Evolutionary conservation across 2,113 vertebrate species (phyloP).

Genomic region (Grammomys dolichurus): DNA sequence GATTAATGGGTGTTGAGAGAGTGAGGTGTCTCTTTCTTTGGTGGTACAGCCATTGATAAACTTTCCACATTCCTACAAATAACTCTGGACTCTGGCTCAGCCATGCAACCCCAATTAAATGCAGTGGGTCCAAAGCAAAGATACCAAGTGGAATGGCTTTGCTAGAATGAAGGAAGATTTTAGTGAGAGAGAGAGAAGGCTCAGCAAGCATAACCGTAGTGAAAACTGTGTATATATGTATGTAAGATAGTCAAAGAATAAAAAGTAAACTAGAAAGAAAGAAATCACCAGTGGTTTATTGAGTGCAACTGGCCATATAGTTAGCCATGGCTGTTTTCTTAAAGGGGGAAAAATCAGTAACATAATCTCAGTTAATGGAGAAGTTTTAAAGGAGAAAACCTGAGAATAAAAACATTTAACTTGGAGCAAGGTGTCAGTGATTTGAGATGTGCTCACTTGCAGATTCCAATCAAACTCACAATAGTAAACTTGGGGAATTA

Average conservation of each 20-base stretch:
- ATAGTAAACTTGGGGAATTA: conserved; percentile 48
- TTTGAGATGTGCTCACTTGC: not conserved
- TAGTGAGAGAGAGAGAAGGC: not conserved
- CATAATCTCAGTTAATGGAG: conserved; percentile 37
- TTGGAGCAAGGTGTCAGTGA: not conserved
- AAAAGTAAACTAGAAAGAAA: not conserved
- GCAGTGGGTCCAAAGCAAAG: not conserved
- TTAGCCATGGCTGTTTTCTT: not conserved
- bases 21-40: too few species aligned
- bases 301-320: not conserved
- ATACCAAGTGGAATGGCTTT: not conserved
- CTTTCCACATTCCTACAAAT: not conserved
- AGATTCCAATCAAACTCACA: not conserved
- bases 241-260: not conserved
- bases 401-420: not conserved
- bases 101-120: not conserved
- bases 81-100: not conserved
- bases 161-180: not conserved
- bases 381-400: not conserved
- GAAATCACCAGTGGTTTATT: not conserved
- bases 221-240: not conserved
- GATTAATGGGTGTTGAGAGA: not conserved
- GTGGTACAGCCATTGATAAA: not conserved
- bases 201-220: not conserved
- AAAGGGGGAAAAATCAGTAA: not conserved